These are phyloP conservation scores for Pherbina coryleti DNA, from an alignment of 2,888 invertebrate species.

Conservation along the genomic window DNA sequence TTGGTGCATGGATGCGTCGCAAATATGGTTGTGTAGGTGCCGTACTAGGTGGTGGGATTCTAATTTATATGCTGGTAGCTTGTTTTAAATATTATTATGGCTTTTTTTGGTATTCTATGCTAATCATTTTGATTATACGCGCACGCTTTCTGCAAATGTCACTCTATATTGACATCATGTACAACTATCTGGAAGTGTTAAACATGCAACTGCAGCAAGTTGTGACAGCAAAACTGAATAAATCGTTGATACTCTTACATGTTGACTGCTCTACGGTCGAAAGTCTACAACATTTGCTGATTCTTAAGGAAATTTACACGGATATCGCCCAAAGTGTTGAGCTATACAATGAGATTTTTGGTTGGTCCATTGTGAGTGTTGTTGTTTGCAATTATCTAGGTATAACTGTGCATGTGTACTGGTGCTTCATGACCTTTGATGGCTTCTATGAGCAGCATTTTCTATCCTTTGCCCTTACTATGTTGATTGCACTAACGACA, in stretches of 20 bases:
- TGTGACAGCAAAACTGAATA: not conserved
- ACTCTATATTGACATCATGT: conserved; percentile 46
- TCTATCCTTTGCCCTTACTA: conserved; percentile 43
- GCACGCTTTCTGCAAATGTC: conserved; percentile 44
- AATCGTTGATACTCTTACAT: not conserved
- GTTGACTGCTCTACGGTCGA: not conserved
- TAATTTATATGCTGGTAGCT: conserved; percentile 27
- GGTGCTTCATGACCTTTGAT: conserved; percentile 51
- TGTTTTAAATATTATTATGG: conserved; percentile 36
- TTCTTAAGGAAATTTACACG: conserved; percentile 55
- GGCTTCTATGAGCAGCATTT: conserved; percentile 48
- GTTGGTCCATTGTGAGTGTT: conserved; percentile 55
- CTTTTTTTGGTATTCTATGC: conserved; percentile 45
- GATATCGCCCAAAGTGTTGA: conserved; percentile 52
- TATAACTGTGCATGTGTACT: conserved; percentile 56
- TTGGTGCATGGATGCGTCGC: conserved; percentile 23
- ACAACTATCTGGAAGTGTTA: conserved; percentile 49
- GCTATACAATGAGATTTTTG: conserved; percentile 53
- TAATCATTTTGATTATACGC: conserved; percentile 41
- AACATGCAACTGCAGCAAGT: conserved; percentile 12
- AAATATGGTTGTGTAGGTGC: conserved; percentile 38
- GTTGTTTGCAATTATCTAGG: conserved; percentile 56
- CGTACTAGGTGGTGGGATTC: conserved; percentile 37
- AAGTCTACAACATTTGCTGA: conserved; percentile 46
- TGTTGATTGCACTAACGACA: conserved; percentile 45